These are phyloP conservation scores for Ochropleura plecta DNA, from an alignment of 2,888 invertebrate species.

Conservation along the genomic window DNA sequence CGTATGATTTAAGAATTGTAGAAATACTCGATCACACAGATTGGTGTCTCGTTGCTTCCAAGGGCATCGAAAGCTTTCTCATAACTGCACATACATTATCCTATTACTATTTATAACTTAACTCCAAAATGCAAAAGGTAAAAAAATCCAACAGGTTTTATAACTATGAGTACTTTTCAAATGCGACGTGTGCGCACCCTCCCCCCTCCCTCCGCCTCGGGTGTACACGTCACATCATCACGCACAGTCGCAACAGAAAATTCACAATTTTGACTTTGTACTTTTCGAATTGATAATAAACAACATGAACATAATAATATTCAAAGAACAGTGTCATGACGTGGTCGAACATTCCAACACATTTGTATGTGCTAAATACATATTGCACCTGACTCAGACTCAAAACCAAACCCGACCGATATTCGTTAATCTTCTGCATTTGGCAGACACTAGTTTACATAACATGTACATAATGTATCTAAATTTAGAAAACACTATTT, in stretches of 20 bases:
- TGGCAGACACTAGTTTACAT: conserved; percentile 78
- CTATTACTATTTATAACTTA: conserved; percentile 77
- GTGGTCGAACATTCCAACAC: conserved; percentile 67
- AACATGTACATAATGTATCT: conserved; percentile 80
- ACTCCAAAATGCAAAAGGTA: conserved; percentile 83
- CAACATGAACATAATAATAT: conserved; percentile 68
- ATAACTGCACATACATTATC: conserved; percentile 75
- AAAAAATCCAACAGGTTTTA: conserved; percentile 76
- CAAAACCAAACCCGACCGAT: conserved; percentile 76
- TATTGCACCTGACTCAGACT: conserved; percentile 84
- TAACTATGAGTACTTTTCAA: conserved; percentile 74
- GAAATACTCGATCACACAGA: conserved; percentile 81
- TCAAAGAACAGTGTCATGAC: conserved; percentile 46
- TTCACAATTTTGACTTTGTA: conserved; percentile 74
- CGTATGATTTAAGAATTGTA: conserved; percentile 83
- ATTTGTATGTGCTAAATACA: too few relatives aligned
- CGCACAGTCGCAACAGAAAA: conserved; percentile 66
- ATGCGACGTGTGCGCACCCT: conserved; percentile 64
- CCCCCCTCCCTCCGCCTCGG: conserved; percentile 3
- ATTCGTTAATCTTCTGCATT: conserved; percentile 75
- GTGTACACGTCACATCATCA: conserved; percentile 52
- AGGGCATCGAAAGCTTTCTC: conserved; percentile 69
- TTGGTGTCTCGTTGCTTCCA: conserved; percentile 83
- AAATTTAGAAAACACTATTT: conserved; percentile 82
- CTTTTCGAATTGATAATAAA: conserved; percentile 70